A percentile compares a stretch with the other conserved stretches of the same genome.
phyloP scores from a whole-genome alignment of 2,797 vertebrate species.

The Rhinella marina region DNA sequence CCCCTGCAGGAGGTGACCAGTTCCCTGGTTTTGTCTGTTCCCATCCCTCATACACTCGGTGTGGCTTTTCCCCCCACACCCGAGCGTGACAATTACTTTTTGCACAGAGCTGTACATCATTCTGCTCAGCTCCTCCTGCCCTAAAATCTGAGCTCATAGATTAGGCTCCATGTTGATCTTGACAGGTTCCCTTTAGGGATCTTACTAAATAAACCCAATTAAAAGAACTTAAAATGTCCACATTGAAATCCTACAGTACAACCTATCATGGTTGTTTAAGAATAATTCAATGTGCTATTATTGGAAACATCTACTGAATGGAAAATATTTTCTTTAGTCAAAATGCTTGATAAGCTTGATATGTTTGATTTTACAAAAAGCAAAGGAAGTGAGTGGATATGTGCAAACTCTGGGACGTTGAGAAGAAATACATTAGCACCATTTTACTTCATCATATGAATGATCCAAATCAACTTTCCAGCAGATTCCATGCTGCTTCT shows the following conservation, averaged over 20 bases:
- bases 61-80: no score
- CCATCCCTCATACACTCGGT: no score
- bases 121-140: no score
- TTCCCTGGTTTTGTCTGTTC: no score
- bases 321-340: neutral
- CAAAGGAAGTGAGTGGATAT: slow-evolving; percentile 5
- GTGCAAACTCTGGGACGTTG: slow-evolving; percentile 33
- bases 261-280: neutral
- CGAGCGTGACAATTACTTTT: no score
- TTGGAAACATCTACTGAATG: neutral
- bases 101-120: no score
- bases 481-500: slow-evolving; percentile 65
- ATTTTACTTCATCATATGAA: slow-evolving; percentile 69
- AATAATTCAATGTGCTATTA: neutral
- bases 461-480: slow-evolving; percentile 65
- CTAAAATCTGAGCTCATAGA: no score
- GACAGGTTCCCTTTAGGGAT: no score
- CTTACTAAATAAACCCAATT: no score
- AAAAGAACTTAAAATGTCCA: neutral
- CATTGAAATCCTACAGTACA: neutral
- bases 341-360: neutral
- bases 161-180: no score
- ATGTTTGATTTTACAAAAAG: slow-evolving; percentile 40
- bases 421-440: slow-evolving; percentile 65
- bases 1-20: no score